A percentile compares a stretch with the other conserved stretches of the same genome.
Conservation (phyloP, 2,113 vertebrate genomes). For the Salvelinus fontinalis region DNA sequence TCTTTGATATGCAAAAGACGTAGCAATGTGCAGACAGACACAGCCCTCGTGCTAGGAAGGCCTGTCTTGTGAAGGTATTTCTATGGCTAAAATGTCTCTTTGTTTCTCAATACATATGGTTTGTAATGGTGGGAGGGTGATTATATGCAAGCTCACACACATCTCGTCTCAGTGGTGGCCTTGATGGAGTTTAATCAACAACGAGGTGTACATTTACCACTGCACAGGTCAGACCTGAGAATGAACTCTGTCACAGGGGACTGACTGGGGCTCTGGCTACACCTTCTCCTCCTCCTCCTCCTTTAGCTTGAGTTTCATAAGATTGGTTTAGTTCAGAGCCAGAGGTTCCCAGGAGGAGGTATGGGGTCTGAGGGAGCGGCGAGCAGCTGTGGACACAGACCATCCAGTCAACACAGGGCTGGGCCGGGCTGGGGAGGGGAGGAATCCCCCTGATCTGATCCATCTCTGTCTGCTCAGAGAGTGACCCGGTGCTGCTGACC, state of each 20-base stretch:
- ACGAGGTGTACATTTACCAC: background rate
- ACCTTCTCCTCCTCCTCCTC: background rate
- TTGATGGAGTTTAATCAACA: background rate
- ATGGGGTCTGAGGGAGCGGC: background rate
- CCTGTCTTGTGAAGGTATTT: background rate
- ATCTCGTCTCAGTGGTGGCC: background rate
- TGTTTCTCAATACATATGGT: conserved; percentile 7
- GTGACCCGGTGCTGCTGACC: conserved; percentile 60
- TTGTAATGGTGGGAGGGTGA: conserved; percentile 10
- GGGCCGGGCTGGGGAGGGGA: conserved; percentile 8
- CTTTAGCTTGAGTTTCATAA: conserved; percentile 3
- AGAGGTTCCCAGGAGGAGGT: conserved; percentile 18
- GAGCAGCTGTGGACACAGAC: conserved; percentile 9
- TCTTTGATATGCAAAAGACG: conserved; percentile 8
- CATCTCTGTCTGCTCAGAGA: conserved; percentile 68
- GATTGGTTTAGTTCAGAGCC: conserved; percentile 18
- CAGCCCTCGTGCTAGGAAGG: background rate
- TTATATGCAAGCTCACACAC: background rate
- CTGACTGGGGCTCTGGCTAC: background rate
- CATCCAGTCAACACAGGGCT: conserved; percentile 38
- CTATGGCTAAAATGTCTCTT: background rate
- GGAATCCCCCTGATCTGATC: conserved; percentile 50
- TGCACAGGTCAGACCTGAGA: background rate
- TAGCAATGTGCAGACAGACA: conserved; percentile 22
- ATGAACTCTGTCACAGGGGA: background rate